Evolutionary conservation across 2,797 vertebrate species (phyloP), one percentile per base, ranked within the genome.

Genomic region (Smutsia gigantea): DNA sequence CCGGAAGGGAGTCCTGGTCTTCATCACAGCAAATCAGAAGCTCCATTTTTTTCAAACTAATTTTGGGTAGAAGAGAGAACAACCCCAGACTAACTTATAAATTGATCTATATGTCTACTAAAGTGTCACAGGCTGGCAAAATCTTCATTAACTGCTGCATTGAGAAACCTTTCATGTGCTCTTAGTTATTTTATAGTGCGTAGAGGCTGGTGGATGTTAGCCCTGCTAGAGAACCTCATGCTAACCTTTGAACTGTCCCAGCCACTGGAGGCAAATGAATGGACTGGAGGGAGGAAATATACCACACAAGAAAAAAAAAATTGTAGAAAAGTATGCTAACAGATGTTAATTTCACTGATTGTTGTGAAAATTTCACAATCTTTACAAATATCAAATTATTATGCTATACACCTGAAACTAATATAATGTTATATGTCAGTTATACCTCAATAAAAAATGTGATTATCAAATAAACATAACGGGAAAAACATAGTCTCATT

Each of bases 161-260:
- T 10, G 99, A 92, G 49, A 98, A 98, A 82, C 99, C 99, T 90
- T 98, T 99, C 98, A 99, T 98, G 95, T 99, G 99, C 97, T 99
- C 99, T 99, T 99, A 99, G 99, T 99, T 99, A 98, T 99, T 99
- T 95, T 99, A 99, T 27, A 99, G 98, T 34, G 99, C 99, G 55
- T 99, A 99, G 95, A 99, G 98, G 88, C 99, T 98, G 0, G 99
- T 99, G 71, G 99, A 96, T 0, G 99, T 99, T 93, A 99, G 98
- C 18, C 99, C 99, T 0, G 96, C 98, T 7, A 99, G 96, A 42
- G 99, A 99, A 3, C 99, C 99, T 39, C 99, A 99, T 1, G 99
- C 99, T 7, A 98, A 94, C 4, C 99, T 99, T 59, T 98, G 99
- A 46, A 99, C 61, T 64, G 14, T 29, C 39, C 27, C 49, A 66